Evolutionary conservation across 2,888 invertebrate genomes (phyloP), one percentile per base, ranked within the genome.

Genomic region (Stratiomys singularior): DNA sequence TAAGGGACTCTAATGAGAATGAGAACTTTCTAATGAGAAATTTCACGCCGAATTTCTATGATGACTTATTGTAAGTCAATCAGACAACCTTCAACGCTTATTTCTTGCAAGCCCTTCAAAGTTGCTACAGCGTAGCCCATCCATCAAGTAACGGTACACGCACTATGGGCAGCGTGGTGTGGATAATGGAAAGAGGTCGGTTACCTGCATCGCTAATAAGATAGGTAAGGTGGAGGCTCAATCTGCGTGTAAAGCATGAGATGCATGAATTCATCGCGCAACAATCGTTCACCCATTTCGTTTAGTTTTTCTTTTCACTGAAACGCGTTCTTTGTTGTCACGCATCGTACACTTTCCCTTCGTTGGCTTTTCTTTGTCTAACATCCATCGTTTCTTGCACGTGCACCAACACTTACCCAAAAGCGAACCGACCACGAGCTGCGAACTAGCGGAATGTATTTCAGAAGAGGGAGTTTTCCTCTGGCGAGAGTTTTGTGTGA

Each of bases 121-220:
- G 52, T 44, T 44, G 9, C 44, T 44, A 13, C 13, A 13, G n/a
- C n/a, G n/a, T n/a, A n/a, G n/a, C n/a, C n/a, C 37, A 37, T 23
- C 5, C 13, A 64, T 18, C 3, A 11, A 28, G 5, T 64, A 64
- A 64, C 64, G 64, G 64, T 64, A 64, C 64, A 25, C 15, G 52
- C 52, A 23, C 37, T 37, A 37, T 60, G 23, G 23, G 21, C 21
- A 25, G 13, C n/a, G 28, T 27, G 28, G 64, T 30, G 23, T 5
- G 28, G 13, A 28, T 9, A 30, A 64, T 64, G 13, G 64, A n/a
- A 30, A 64, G 64, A 64, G 30, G 30, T 64, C 28, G 64, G 28
- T 64, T 64, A 64, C 64, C 64, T 64, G 64, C 30, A 28, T 28
- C 27, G 30, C 13, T 28, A 64, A 64, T 28, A 23, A 64, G 28